Percentiles rank a stretch among this genome's conserved stretches.
These are phyloP conservation scores for Furnarius figulus DNA, from an alignment of 2,113 vertebrate species.

Conservation along the genomic window DNA sequence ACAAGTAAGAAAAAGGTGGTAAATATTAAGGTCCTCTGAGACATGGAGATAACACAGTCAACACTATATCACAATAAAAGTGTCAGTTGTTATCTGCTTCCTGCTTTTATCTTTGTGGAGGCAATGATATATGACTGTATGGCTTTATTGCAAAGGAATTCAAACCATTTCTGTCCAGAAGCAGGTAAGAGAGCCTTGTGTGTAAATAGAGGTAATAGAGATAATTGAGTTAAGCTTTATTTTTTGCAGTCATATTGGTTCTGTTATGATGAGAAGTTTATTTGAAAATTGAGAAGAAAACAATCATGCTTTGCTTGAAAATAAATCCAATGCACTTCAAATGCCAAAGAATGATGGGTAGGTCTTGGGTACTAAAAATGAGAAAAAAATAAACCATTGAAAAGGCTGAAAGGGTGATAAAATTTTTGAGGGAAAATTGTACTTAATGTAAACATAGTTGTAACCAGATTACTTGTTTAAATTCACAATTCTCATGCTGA, in stretches of 20 bases:
- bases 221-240: background rate
- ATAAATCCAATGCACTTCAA: background rate
- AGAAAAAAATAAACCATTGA: background rate
- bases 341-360: background rate
- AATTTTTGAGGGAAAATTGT: background rate
- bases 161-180: background rate
- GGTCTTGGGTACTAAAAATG: background rate
- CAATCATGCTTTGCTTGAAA: background rate
- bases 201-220: background rate
- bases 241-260: background rate
- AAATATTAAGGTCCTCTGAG: background rate
- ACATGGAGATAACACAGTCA: fast-evolving
- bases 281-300: background rate
- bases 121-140: background rate
- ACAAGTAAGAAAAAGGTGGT: background rate
- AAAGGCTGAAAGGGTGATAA: background rate
- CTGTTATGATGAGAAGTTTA: background rate
- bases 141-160: background rate
- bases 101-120: background rate
- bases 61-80: background rate
- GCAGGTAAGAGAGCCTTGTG: background rate
- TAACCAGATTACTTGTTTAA: background rate
- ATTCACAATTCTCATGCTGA: background rate
- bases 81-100: background rate
- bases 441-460: background rate